Conservation (phyloP, 2,888 invertebrate species). For the Acanthosepion esculentum region DNA sequence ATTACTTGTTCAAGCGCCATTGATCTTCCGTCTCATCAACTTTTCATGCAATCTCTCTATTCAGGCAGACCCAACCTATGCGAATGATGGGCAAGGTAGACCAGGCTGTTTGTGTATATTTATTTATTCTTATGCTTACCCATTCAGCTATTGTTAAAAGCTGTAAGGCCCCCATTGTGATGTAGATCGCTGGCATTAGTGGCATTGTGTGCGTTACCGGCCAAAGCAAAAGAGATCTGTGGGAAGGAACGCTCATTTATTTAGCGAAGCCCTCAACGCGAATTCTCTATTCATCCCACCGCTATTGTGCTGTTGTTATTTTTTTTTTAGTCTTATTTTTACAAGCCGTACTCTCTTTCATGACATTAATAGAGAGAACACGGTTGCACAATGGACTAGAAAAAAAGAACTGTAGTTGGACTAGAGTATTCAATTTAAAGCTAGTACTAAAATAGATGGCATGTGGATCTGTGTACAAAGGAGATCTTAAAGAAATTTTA, state of each 20-base stretch:
- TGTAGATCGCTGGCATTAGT: constrained; percentile 9
- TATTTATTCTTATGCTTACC: neutral
- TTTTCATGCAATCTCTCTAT: neutral
- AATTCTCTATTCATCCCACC: neutral
- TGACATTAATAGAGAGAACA: neutral
- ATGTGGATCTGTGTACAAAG: neutral
- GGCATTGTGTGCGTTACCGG: neutral
- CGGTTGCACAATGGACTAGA: neutral
- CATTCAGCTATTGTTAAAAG: neutral
- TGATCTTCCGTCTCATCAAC: neutral
- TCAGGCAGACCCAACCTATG: neutral
- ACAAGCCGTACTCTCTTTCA: neutral
- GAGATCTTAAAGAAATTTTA: constrained; percentile 1
- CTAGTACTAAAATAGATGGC: constrained; percentile 33
- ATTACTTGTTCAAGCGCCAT: neutral
- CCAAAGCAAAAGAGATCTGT: neutral
- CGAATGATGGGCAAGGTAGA: neutral
- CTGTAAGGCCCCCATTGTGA: neutral
- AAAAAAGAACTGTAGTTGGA: neutral
- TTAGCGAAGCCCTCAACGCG: neutral
- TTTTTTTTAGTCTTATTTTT: neutral
- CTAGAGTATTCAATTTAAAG: neutral
- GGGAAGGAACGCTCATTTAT: neutral
- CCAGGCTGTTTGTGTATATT: constrained; percentile 6
- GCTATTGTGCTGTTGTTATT: neutral